These are phyloP conservation scores for Bathynomus jamesi DNA, from an alignment of 1,140 invertebrate species.

Conservation along the genomic window DNA sequence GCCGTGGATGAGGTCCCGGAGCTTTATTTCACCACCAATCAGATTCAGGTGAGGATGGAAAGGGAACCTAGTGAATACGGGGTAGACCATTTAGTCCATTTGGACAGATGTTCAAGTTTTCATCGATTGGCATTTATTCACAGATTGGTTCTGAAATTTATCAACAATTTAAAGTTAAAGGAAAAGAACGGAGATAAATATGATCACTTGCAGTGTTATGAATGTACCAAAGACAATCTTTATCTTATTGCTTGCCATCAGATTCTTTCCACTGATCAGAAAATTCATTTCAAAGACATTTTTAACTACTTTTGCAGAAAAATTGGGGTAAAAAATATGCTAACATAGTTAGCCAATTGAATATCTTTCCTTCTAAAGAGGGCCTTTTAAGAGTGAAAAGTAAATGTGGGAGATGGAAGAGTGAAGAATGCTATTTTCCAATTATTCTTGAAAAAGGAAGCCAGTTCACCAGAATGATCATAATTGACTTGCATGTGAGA, in stretches of 20 bases:
- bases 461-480: not conserved
- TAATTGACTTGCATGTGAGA: not conserved
- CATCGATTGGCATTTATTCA: too few relatives aligned
- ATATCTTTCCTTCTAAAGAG: not conserved
- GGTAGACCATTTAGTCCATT: too few relatives aligned
- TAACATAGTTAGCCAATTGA: not conserved
- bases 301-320: not conserved
- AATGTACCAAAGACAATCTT: too few relatives aligned
- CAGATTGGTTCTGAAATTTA: not conserved
- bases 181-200: not conserved
- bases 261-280: too few relatives aligned
- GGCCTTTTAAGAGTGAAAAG: not conserved
- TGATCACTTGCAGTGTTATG: too few relatives aligned
- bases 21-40: too few relatives aligned
- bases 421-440: not conserved
- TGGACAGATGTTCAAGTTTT: too few relatives aligned
- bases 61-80: too few relatives aligned
- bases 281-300: not conserved
- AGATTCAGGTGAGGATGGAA: too few relatives aligned
- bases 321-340: not conserved
- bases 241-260: too few relatives aligned
- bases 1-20: too few relatives aligned
- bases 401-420: not conserved
- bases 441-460: not conserved
- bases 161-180: conserved; percentile 4